Percentiles rank a stretch among this genome's conserved stretches.
These are phyloP conservation scores for Slavum lentiscoides DNA, from an alignment of 2,888 invertebrate species.

Conservation along the genomic window DNA sequence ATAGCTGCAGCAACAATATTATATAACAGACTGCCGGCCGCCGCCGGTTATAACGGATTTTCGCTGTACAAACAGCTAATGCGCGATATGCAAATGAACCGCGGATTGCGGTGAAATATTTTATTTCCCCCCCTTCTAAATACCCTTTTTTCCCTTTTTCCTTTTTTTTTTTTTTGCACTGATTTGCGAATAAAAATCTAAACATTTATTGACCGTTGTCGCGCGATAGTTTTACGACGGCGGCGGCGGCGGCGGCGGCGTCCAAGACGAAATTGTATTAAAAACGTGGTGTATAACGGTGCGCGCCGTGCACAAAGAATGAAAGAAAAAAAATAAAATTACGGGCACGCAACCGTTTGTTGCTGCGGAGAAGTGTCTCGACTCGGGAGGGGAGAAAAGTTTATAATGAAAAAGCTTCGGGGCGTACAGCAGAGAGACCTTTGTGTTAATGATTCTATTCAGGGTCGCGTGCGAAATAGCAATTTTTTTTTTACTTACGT, in stretches of 20 bases:
- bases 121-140: background rate
- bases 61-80: constrained; percentile 35
- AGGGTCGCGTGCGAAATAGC: constrained; percentile 42
- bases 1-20: constrained; percentile 45
- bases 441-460: constrained; percentile 53
- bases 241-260: background rate
- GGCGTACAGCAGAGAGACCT: constrained; percentile 18
- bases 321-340: constrained; percentile 33
- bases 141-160: background rate
- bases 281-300: constrained; percentile 9
- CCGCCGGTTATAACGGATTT: constrained; percentile 18
- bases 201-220: constrained; percentile 46
- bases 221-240: background rate
- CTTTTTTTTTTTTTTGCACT: background rate
- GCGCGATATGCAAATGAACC: constrained; percentile 35
- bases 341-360: constrained; percentile 44
- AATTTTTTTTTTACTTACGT: constrained; percentile 26
- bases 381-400: constrained; percentile 19
- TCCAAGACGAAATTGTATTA: constrained; percentile 34
- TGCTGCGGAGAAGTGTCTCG: constrained; percentile 16
- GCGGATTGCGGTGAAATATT: no score
- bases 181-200: constrained; percentile 10
- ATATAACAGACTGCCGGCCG: constrained; percentile 10
- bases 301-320: background rate
- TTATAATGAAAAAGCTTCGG: constrained; percentile 48